Evolutionary conservation across 2,797 vertebrate species (phyloP), one percentile per base, ranked within the genome.

Genomic region (Siniperca scherzeri): DNA sequence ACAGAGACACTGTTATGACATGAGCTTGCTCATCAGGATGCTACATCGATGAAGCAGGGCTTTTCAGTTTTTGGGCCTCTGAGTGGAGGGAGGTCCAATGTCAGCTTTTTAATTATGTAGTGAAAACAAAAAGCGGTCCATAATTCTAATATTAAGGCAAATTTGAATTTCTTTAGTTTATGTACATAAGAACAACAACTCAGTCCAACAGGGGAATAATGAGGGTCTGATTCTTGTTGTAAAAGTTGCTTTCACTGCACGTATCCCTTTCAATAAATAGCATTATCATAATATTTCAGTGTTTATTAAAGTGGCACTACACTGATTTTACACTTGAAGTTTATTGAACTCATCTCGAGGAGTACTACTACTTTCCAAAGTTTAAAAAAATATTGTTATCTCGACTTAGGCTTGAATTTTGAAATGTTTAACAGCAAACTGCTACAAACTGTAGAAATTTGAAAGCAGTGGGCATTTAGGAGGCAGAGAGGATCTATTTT

Each of bases 1-100:
- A 65, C 69, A 68, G 67, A 87, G 66, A 60, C 70, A 66, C 17
- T 90, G 78, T 92, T 91, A 84, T 86, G 85, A 91, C 85, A 88
- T 64, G 42, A 61, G 81, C 74, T 90, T 82, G 88, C 69, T 88
- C 84, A 73, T 88, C 73, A 69, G 73, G 78, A 84, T 75, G 69
- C 52, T 66, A 14, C 48, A 38, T 44, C 0, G 10, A 53, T 74
- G 53, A 84, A 27, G 36, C 16, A 50, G 53, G 46, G 36, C 21
- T 33, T 30, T 67, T 81, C 36, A 48, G 30, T 36, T 75, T 44
- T 61, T 55, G 27, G 40, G 40, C 66, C 27, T 78, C 60, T 25
- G n/a, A 33, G 17, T 9, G 13, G 48, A 64, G 9, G 16, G n/a
- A 69, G 2, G 21, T 17, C 4, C 14, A 53, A 10, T 38, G 38